Conservation (phyloP, 2,113 vertebrate species). For the Periophthalmodon schlosseri region DNA sequence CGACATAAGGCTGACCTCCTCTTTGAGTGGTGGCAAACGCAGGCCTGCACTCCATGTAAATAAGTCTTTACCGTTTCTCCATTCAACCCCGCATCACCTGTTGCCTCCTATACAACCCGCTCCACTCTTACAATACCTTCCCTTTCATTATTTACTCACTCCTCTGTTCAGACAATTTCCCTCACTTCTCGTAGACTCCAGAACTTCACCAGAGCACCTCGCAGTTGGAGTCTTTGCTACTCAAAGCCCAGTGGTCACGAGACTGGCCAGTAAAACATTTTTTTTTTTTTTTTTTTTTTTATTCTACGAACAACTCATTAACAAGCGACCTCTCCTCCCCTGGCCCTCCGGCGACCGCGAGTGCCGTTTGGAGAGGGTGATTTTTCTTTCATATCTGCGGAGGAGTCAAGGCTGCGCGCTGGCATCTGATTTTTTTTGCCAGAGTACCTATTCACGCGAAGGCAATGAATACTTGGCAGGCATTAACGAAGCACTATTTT, state of each 20-base stretch:
- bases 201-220: slow-evolving; percentile 1
- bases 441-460: slow-evolving; percentile 67
- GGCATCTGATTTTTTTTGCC: slow-evolving; percentile 62
- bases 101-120: background rate
- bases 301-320: slow-evolving; percentile 72
- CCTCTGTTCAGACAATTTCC: slow-evolving; percentile 1
- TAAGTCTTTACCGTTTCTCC: background rate
- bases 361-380: slow-evolving; percentile 67
- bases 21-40: background rate
- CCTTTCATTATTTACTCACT: background rate
- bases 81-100: background rate
- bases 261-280: slow-evolving; percentile 50
- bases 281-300: slow-evolving; percentile 28
- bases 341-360: slow-evolving; percentile 51
- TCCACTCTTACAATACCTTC: background rate
- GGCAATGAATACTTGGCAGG: slow-evolving; percentile 65
- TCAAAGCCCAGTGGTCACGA: slow-evolving; percentile 45
- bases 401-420: slow-evolving; percentile 73
- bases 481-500: slow-evolving; percentile 68
- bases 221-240: slow-evolving; percentile 34
- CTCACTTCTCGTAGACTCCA: slow-evolving; percentile 22
- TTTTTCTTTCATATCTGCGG: slow-evolving; percentile 61
- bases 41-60: background rate
- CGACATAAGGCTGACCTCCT: background rate
- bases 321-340: slow-evolving; percentile 55